A percentile compares a stretch with the other conserved stretches of the same genome.
phyloP scores from a whole-genome alignment of 2,113 vertebrate species.

The Triplophysa rosa region DNA sequence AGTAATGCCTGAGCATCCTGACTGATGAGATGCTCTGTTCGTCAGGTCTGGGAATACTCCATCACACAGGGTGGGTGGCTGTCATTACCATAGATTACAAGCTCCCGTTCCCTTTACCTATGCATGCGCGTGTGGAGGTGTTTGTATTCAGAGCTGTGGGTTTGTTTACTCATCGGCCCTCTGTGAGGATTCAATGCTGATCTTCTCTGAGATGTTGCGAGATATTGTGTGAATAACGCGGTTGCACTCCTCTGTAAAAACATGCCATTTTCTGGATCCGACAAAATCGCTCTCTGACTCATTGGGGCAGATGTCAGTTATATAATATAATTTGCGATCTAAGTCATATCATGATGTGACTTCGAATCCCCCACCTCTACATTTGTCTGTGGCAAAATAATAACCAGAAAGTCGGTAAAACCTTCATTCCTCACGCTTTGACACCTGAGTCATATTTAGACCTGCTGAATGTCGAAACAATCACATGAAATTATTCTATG shows the following conservation, averaged over 20 bases:
- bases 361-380: neutral
- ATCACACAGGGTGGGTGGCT: slow-evolving; percentile 45
- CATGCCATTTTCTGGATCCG: slow-evolving; percentile 16
- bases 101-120: slow-evolving; percentile 28
- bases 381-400: neutral
- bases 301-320: slow-evolving; percentile 29
- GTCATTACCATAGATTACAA: slow-evolving; percentile 52
- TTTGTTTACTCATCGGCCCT: slow-evolving; percentile 34
- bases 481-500: slow-evolving; percentile 11
- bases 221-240: slow-evolving; percentile 30
- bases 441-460: slow-evolving; percentile 1
- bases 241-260: slow-evolving; percentile 15
- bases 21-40: slow-evolving; percentile 48
- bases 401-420: neutral
- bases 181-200: slow-evolving; percentile 24
- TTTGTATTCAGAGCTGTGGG: slow-evolving; percentile 35
- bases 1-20: slow-evolving; percentile 48
- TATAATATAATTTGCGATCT: slow-evolving; percentile 11
- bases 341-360: slow-evolving; percentile 23
- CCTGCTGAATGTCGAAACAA: neutral
- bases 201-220: neutral
- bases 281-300: slow-evolving; percentile 13
- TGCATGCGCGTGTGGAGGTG: slow-evolving; percentile 32
- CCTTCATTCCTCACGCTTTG: neutral
- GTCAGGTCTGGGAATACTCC: slow-evolving; percentile 49